Conservation (phyloP, 2,797 vertebrate species). For the Oceanodroma leucorhoa region DNA sequence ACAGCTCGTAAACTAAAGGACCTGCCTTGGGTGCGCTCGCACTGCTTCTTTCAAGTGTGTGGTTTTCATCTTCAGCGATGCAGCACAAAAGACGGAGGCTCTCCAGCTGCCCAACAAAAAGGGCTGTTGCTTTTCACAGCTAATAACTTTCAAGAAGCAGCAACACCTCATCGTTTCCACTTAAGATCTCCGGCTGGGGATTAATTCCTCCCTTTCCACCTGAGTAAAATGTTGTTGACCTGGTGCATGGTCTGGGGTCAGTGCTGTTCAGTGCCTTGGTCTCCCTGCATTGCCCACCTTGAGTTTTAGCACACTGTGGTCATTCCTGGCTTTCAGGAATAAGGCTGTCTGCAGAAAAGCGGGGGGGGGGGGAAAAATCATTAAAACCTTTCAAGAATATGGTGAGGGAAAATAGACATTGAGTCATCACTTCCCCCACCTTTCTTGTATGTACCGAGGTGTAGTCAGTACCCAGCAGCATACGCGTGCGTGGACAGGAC, state of each 20-base stretch:
- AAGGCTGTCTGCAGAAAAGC: neutral
- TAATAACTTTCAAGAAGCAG: neutral
- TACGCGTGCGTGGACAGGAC: accelerated
- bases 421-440: neutral
- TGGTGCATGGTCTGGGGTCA: neutral
- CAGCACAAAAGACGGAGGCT: neutral
- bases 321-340: neutral
- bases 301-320: neutral
- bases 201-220: neutral
- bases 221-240: neutral
- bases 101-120: neutral
- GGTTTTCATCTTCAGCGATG: neutral
- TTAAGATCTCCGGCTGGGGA: neutral
- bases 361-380: neutral
- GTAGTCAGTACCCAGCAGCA: neutral
- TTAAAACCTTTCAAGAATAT: neutral
- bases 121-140: neutral
- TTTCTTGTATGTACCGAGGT: neutral
- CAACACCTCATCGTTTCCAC: neutral
- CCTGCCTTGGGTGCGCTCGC: neutral
- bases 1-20: neutral
- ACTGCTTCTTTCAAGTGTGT: neutral
- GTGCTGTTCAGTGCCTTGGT: neutral
- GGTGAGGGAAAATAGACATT: neutral
- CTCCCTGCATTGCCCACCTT: neutral